Evolutionary conservation across 2,888 invertebrate species (phyloP).

Genomic region (Volucella bombylans): DNA sequence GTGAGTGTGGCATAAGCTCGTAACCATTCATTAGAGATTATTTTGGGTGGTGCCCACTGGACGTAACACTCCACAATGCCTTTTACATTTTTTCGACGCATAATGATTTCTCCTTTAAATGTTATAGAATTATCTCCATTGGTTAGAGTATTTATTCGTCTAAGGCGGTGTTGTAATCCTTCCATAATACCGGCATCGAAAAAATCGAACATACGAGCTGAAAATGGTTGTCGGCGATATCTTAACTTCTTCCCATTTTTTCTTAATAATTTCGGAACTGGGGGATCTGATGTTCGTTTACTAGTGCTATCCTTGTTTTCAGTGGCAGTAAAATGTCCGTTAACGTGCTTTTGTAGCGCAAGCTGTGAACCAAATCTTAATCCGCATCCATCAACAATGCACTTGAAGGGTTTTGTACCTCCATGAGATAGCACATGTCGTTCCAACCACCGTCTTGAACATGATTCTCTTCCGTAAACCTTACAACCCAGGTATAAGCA

Average conservation of each 20-base stretch:
- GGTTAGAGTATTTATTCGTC: conserved; percentile 86
- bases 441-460: conserved; percentile 96
- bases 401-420: conserved; percentile 96
- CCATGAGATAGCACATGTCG: conserved; percentile 95
- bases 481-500: conserved; percentile 97
- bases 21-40: conserved; percentile 94
- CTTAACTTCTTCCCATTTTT: conserved; percentile 94
- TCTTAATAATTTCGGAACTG: conserved; percentile 90
- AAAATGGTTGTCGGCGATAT: conserved; percentile 93
- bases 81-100: conserved; percentile 85
- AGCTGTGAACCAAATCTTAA: conserved; percentile 91
- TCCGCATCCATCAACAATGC: conserved; percentile 97
- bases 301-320: conserved; percentile 83
- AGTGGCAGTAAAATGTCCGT: conserved; percentile 91
- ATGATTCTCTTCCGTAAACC: conserved; percentile 95
- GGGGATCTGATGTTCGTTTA: conserved; percentile 89
- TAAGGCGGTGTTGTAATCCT: conserved; percentile 91
- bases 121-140: conserved; percentile 87
- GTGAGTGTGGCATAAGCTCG: conserved; percentile 83
- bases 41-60: conserved; percentile 91
- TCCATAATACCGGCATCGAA: conserved; percentile 97
- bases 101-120: conserved; percentile 88
- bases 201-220: conserved; percentile 97
- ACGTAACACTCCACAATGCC: conserved; percentile 89
- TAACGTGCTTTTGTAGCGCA: conserved; percentile 95